Conservation (phyloP, 2,113 vertebrate genomes). For the Fulmarus glacialis region DNA sequence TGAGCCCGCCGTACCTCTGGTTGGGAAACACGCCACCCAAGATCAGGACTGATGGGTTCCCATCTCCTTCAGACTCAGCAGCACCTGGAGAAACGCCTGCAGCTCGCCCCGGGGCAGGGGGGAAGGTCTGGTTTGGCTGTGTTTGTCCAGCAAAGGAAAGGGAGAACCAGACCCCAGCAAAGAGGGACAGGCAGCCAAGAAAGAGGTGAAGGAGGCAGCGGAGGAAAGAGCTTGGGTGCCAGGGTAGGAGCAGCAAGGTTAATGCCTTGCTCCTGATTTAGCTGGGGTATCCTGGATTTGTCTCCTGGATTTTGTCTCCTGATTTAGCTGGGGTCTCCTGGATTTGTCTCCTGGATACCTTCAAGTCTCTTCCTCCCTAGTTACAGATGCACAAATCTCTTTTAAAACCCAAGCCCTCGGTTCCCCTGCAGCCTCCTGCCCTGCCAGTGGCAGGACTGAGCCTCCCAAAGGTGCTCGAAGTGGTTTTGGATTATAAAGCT, state of each 20-base stretch:
- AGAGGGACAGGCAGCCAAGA: background rate
- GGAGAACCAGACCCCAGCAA: background rate
- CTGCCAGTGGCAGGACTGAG: background rate
- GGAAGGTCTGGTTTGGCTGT: background rate
- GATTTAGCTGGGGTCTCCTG: too few relatives aligned
- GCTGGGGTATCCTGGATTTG: background rate
- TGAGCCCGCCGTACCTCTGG: constrained; percentile 18
- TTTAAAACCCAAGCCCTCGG: background rate
- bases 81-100: background rate
- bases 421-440: background rate
- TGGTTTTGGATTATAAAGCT: background rate
- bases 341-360: background rate
- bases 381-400: background rate
- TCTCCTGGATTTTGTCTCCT: background rate
- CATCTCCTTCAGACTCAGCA: background rate
- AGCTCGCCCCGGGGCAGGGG: background rate
- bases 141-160: background rate
- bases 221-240: background rate
- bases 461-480: background rate
- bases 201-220: background rate
- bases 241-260: background rate
- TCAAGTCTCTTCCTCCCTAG: background rate
- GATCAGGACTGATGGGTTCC: constrained; percentile 39
- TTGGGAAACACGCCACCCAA: constrained; percentile 35
- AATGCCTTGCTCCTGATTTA: background rate